phyloP scores from a whole-genome alignment of 2,113 vertebrate species.

The Mola mola region DNA sequence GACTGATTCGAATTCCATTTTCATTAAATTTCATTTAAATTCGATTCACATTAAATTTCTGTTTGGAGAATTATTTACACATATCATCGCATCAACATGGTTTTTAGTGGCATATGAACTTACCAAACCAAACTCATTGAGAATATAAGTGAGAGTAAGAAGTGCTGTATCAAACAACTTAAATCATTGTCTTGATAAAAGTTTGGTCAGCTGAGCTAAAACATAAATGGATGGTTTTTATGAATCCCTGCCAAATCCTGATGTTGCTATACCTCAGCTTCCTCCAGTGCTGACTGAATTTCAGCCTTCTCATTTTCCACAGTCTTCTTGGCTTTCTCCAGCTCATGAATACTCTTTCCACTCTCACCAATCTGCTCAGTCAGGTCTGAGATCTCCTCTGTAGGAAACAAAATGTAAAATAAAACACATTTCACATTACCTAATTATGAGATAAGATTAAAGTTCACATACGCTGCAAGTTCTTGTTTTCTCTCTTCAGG shows the following conservation, averaged over 20 bases:
- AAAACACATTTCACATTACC: neutral
- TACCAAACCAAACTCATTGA: too few relatives aligned
- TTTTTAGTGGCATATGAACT: too few relatives aligned
- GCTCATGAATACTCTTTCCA: constrained; percentile 57
- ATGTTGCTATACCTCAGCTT: constrained; percentile 49
- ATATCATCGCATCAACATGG: too few relatives aligned
- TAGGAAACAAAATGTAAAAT: neutral
- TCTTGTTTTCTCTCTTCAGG: constrained; percentile 65
- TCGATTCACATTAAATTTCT: too few relatives aligned
- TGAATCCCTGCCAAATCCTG: neutral
- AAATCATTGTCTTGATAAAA: neutral
- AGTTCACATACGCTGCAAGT: constrained; percentile 54
- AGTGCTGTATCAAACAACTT: too few relatives aligned
- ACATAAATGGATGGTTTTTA: neutral
- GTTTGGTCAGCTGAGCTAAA: neutral
- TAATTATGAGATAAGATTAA: neutral
- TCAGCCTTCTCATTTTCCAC: constrained; percentile 59
- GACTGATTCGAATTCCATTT: too few relatives aligned
- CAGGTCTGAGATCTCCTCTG: constrained; percentile 66
- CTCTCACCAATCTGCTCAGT: constrained; percentile 65
- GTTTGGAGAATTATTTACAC: too few relatives aligned
- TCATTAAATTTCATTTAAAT: too few relatives aligned
- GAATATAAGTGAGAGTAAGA: too few relatives aligned
- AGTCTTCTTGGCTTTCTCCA: too few relatives aligned
- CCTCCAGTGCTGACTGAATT: constrained; percentile 61